Conservation (phyloP, 2,797 vertebrate genomes). For the Gephyroberyx darwinii region DNA sequence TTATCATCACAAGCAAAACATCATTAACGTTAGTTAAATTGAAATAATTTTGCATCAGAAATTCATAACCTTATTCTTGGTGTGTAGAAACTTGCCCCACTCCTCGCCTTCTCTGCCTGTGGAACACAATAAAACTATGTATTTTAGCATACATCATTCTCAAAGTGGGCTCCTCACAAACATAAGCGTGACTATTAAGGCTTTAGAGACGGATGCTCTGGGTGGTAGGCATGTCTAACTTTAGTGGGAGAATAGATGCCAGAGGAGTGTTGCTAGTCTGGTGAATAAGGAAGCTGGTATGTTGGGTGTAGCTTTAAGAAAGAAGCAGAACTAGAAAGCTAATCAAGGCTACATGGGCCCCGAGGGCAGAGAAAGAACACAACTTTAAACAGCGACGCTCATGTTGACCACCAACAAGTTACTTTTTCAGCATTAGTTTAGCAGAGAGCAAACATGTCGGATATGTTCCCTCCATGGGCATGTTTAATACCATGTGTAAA, state of each 20-base stretch:
- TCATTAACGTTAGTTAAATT: background rate
- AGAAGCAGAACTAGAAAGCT: slow-evolving; percentile 22
- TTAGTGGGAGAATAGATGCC: background rate
- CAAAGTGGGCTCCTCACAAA: background rate
- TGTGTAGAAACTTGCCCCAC: slow-evolving; percentile 99
- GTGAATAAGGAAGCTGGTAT: slow-evolving; percentile 21
- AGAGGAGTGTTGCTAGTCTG: background rate
- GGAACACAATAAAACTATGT: slow-evolving; percentile 37
- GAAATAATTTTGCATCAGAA: background rate
- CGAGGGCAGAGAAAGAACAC: slow-evolving; percentile 30
- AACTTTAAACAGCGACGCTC: slow-evolving; percentile 11
- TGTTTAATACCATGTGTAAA: background rate
- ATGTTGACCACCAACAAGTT: background rate
- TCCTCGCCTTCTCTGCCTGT: slow-evolving; percentile 92
- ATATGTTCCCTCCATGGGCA: background rate
- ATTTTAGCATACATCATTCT: background rate
- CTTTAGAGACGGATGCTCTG: no score
- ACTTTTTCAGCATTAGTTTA: background rate
- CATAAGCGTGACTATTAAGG: no score
- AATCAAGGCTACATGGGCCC: background rate
- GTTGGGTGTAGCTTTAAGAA: slow-evolving; percentile 7
- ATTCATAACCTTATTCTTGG: slow-evolving; percentile 93
- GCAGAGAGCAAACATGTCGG: background rate
- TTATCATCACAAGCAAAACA: background rate
- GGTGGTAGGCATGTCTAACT: slow-evolving; percentile 7